Evolutionary conservation across 2,888 invertebrate genomes (phyloP), one percentile per base, ranked within the genome.

Genomic region (Helobdella robusta): DNA sequence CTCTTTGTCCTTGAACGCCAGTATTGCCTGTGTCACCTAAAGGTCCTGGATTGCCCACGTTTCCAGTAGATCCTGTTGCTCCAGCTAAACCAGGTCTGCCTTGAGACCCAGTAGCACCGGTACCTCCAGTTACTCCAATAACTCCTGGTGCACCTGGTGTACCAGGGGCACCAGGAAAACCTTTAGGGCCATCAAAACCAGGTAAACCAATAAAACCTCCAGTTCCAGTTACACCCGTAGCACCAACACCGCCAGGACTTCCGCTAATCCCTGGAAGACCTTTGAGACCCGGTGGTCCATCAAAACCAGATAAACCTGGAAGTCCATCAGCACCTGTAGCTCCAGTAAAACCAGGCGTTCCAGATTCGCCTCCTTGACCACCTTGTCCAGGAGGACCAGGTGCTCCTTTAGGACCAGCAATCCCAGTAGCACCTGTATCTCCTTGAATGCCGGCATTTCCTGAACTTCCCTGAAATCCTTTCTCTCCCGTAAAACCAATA

Each of bases 301-400:
- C 30, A 28, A 64, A 28, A 5, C 67, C 65, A 15, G 36, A 34
- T 25, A 48, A 50, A 50, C 67, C 67, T 52, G 36, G 25, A 6
- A 36, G 35, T 15, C 66, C 66, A 32, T 23, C 34, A 20, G 64
- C 23, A 30, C 69, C 69, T 11, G 66, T n/a, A 18, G 67, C 58
- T 54, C 70, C 69, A 28, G 59, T 30, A 28, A 64, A 28, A 34
- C 69, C 69, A 46, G 62, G 52, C 8, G 68, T 67, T 35, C 72
- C 73, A 23, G 56, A 32, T 20, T 44, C 65, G 25, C 72, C 72
- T 28, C 56, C 25, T 32, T 56, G 63, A 23, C 70, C 69, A 59
- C 62, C 44, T 28, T 35, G 54, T 15, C 70, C 70, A 58, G 64
- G 59, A 20, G 54, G 64, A 63, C 69, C 69, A 28, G 25, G 46